A percentile compares a stretch with the other conserved stretches of the same genome.
Conservation (phyloP, 2,797 vertebrate genomes). For the Acanthurus leucopareius region DNA sequence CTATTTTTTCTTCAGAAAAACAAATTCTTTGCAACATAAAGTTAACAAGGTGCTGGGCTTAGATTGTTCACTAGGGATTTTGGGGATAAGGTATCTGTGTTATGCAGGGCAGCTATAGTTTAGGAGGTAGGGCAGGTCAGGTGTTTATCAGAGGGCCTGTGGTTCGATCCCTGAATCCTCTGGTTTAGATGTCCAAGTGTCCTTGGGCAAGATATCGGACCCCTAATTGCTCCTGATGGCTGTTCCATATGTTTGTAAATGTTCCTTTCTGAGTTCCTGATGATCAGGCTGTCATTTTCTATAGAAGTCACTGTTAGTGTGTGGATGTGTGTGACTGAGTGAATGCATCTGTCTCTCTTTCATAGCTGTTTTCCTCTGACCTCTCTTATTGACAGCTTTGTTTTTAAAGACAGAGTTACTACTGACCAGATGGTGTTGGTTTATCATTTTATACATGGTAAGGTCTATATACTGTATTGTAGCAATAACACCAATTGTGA, state of each 20-base stretch:
- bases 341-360: neutral
- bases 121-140: no score
- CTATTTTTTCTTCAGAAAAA: neutral
- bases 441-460: neutral
- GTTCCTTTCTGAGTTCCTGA: no score
- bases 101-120: no score
- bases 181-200: no score
- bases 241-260: no score
- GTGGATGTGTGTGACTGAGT: no score
- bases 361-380: conserved; percentile 13
- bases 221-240: no score
- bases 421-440: conserved; percentile 7
- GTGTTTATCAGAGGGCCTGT: no score
- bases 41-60: neutral
- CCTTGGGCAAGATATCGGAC: no score
- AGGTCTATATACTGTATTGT: conserved; percentile 4
- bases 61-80: neutral
- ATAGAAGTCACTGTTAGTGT: no score
- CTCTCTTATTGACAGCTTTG: neutral
- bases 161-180: no score
- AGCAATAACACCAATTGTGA: conserved; percentile 11
- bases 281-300: no score
- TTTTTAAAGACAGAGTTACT: conserved; percentile 5
- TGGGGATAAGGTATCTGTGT: neutral
- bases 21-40: neutral